These are phyloP conservation scores for Mamestra brassicae DNA, from an alignment of 2,888 invertebrate species.

Conservation along the genomic window DNA sequence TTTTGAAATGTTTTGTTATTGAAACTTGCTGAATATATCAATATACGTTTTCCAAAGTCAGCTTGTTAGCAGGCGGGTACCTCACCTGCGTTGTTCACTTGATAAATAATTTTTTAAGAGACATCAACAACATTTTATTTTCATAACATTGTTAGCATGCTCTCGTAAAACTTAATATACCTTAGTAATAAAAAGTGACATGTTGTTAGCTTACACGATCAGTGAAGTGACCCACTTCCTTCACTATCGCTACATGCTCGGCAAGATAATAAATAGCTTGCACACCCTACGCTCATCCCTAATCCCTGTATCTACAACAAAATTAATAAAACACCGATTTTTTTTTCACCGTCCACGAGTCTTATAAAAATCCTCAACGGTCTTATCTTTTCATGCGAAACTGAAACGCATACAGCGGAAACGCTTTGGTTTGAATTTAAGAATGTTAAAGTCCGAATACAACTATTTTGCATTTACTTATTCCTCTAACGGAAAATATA, in stretches of 20 bases:
- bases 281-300: constrained; percentile 13
- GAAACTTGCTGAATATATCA: background rate
- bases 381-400: constrained; percentile 44
- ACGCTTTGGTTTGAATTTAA: constrained; percentile 30
- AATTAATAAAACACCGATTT: constrained; percentile 7
- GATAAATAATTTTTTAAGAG: background rate
- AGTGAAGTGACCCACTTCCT: constrained; percentile 29
- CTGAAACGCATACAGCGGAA: constrained; percentile 32
- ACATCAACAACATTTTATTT: background rate
- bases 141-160: background rate
- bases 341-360: constrained; percentile 1
- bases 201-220: constrained; percentile 18
- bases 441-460: constrained; percentile 26
- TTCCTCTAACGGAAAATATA: constrained; percentile 39
- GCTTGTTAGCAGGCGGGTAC: background rate
- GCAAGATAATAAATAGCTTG: constrained; percentile 19
- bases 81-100: background rate
- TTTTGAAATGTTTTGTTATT: background rate
- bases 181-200: constrained; percentile 9
- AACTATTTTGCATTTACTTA: constrained; percentile 43
- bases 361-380: constrained; percentile 32
- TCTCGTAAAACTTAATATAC: background rate
- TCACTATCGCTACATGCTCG: constrained; percentile 6
- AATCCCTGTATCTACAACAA: constrained; percentile 13
- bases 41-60: background rate